Percentiles rank a stretch among this genome's conserved stretches.
Conservation (phyloP, 1,140 invertebrate species). For the Drosophila baimaii region DNA sequence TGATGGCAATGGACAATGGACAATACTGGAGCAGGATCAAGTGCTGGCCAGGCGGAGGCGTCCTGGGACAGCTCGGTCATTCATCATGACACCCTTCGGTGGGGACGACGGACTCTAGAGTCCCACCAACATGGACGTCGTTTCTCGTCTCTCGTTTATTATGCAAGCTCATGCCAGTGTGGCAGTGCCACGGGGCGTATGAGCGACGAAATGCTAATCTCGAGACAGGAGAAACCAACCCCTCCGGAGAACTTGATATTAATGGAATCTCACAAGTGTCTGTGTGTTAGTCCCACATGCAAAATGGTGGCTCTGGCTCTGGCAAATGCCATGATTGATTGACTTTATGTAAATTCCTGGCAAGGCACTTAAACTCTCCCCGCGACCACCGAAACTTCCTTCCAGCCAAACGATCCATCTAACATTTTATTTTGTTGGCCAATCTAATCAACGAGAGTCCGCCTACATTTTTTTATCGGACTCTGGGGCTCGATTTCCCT, state of each 20-base stretch:
- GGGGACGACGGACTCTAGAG: conserved; percentile 24
- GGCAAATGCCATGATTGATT: conserved; percentile 78
- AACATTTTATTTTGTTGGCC: conserved; percentile 6
- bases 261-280: conserved; percentile 78
- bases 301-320: conserved; percentile 61
- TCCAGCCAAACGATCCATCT: not conserved
- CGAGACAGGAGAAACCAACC: conserved; percentile 18
- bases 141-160: conserved; percentile 76
- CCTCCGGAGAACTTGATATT: conserved; percentile 55
- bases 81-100: conserved; percentile 79
- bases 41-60: conserved; percentile 16
- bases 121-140: too few relatives aligned
- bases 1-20: conserved; percentile 57
- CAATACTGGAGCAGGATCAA: conserved; percentile 20
- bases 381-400: not conserved
- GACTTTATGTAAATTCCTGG: conserved; percentile 79
- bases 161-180: conserved; percentile 73
- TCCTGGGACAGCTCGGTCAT: conserved; percentile 56
- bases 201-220: conserved; percentile 81
- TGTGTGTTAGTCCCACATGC: conserved; percentile 55
- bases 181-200: conserved; percentile 56
- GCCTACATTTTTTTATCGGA: conserved; percentile 63
- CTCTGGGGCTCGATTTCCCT: conserved; percentile 64
- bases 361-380: conserved; percentile 69
- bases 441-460: conserved; percentile 55